Conservation (phyloP, 2,113 vertebrate genomes). For the Rallus limicola region DNA sequence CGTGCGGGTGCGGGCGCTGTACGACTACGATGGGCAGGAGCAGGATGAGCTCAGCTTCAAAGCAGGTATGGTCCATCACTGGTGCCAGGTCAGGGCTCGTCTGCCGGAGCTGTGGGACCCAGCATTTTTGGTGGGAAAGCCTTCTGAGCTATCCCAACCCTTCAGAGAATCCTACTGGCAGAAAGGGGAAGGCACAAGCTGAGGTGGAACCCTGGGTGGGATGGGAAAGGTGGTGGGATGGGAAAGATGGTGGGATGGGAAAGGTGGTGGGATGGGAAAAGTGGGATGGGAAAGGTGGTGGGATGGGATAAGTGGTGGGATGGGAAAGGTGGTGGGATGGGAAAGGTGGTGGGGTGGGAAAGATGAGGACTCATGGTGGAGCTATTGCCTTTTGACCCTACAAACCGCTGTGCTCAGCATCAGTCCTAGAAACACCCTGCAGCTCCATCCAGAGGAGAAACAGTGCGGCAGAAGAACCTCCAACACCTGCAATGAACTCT, state of each 20-base stretch:
- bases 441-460: neutral
- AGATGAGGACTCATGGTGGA: neutral
- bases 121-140: neutral
- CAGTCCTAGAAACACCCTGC: neutral
- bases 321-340: no score
- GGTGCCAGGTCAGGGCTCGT: accelerated
- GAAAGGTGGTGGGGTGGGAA: neutral
- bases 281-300: neutral
- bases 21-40: constrained; percentile 97
- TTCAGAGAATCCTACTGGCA: neutral
- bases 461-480: neutral
- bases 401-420: neutral
- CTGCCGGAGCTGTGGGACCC: neutral
- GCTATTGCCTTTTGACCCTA: neutral
- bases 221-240: neutral
- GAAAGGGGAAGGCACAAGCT: neutral
- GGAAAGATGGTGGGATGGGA: neutral
- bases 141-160: neutral
- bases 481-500: neutral
- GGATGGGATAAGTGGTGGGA: neutral
- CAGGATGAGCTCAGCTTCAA: constrained; percentile 97
- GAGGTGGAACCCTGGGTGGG: neutral
- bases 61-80: constrained; percentile 78
- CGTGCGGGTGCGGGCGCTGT: constrained; percentile 90
- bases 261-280: neutral